A percentile compares a stretch with the other conserved stretches of the same genome.
phyloP scores from a whole-genome alignment of 2,797 vertebrate genomes.

The Sternarchorhynchus goeldii region DNA sequence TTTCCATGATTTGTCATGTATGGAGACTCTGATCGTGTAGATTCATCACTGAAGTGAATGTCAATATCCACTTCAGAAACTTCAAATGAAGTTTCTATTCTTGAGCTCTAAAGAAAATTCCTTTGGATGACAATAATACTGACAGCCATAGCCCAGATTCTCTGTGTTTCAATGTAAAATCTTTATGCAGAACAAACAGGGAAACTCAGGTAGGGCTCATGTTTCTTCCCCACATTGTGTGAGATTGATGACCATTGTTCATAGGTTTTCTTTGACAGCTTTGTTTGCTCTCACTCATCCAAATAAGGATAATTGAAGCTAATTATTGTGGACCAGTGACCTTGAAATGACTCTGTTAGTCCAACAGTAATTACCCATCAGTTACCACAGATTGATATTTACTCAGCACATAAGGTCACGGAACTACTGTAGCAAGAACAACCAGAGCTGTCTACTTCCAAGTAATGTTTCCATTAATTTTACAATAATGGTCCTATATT shows the following conservation, averaged over 20 bases:
- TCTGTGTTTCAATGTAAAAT: conserved; percentile 14
- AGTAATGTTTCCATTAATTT: neutral
- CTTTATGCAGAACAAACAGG: neutral
- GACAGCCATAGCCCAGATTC: conserved; percentile 5
- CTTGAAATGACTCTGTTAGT: conserved; percentile 42
- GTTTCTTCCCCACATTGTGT: conserved; percentile 52
- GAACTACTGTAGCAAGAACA: conserved; percentile 32
- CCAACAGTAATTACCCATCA: conserved; percentile 40
- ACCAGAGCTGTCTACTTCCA: conserved; percentile 10
- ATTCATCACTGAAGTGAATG: conserved; percentile 19
- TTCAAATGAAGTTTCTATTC: conserved; percentile 1
- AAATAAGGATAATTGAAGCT: conserved; percentile 61
- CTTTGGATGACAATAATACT: conserved; percentile 30
- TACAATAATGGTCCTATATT: conserved; percentile 22
- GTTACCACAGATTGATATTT: conserved; percentile 34
- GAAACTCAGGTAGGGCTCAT: conserved; percentile 10
- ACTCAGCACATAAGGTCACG: conserved; percentile 39
- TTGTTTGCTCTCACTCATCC: conserved; percentile 64
- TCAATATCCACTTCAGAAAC: conserved; percentile 21
- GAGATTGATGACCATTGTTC: conserved; percentile 48
- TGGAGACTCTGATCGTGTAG: conserved; percentile 11
- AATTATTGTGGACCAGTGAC: conserved; percentile 63
- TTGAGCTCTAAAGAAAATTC: conserved; percentile 28
- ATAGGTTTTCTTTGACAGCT: conserved; percentile 55
- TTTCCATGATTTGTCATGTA: conserved; percentile 22